Evolutionary conservation across 2,888 invertebrate species (phyloP).

Genomic region (Amphimallon solstitiale): DNA sequence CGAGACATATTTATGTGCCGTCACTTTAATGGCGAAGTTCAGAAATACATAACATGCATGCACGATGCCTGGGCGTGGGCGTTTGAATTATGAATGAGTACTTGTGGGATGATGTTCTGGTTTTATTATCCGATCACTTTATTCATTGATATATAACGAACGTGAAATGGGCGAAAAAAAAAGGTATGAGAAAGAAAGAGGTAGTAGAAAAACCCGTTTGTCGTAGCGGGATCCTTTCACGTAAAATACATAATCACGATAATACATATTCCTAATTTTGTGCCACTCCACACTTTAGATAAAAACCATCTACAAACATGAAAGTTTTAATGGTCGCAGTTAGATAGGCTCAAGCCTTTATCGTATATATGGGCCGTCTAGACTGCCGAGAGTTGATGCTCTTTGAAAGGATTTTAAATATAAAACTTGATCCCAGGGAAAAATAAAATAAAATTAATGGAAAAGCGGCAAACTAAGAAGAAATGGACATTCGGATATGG

Average conservation of each 20-base stretch:
- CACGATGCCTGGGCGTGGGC: constrained; percentile 16
- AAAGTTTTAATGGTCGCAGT: constrained; percentile 9
- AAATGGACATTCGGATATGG: no score
- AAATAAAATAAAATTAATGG: no score
- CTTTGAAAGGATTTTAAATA: no score
- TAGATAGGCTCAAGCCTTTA: background rate
- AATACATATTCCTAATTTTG: constrained; percentile 19
- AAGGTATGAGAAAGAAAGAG: background rate
- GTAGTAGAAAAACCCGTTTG: no score
- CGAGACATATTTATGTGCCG: constrained; percentile 14
- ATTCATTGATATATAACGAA: constrained; percentile 12
- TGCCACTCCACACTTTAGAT: constrained; percentile 8
- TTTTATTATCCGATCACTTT: constrained; percentile 27
- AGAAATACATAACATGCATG: constrained; percentile 8
- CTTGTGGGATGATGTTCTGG: constrained; percentile 20
- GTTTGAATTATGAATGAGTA: constrained; percentile 24
- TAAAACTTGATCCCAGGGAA: no score
- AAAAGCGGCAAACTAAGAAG: no score
- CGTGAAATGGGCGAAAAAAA: background rate
- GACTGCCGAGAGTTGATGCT: no score
- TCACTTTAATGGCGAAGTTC: constrained; percentile 33
- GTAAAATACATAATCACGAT: constrained; percentile 2
- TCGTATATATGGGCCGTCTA: no score
- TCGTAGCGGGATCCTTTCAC: background rate
- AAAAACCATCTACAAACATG: constrained; percentile 15